Evolutionary conservation across 2,797 vertebrate genomes (phyloP).

Genomic region (Leptatherina wallacei): DNA sequence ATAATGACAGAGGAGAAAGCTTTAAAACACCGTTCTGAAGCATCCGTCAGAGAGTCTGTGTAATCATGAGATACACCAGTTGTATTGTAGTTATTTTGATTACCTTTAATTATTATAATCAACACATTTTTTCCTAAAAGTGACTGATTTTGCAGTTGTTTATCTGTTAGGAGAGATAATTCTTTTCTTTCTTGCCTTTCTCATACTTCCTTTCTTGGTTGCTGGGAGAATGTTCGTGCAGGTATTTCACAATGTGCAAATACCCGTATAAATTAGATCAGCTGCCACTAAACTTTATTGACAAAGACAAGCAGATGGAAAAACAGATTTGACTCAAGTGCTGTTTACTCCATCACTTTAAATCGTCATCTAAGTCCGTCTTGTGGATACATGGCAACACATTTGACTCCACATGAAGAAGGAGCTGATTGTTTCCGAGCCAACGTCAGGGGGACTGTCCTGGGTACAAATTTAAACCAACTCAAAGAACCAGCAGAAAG

Average conservation of each 20-base stretch:
- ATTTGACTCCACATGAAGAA: constrained; percentile 41
- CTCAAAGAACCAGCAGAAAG: constrained; percentile 31
- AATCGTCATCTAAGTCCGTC: constrained; percentile 50
- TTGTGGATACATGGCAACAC: constrained; percentile 48
- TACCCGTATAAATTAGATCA: constrained; percentile 33
- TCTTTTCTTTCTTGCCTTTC: not conserved
- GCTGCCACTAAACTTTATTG: constrained; percentile 53
- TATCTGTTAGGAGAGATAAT: not conserved
- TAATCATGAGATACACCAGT: constrained; percentile 41
- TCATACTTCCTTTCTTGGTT: not conserved
- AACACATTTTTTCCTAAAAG: constrained; percentile 28
- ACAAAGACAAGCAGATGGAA: constrained; percentile 42
- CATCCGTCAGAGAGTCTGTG: constrained; percentile 26
- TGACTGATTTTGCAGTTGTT: constrained; percentile 20
- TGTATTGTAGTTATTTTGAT: constrained; percentile 40
- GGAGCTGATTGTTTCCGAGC: constrained; percentile 48
- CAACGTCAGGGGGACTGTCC: constrained; percentile 19
- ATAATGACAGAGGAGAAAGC: constrained; percentile 71
- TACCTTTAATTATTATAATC: constrained; percentile 42
- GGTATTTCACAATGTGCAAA: not conserved
- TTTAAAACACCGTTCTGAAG: constrained; percentile 41
- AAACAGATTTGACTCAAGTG: constrained; percentile 28
- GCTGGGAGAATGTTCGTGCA: not conserved
- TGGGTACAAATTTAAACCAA: constrained; percentile 42
- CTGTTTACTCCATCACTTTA: constrained; percentile 55